These are phyloP conservation scores for Lithosia quadra DNA, from an alignment of 2,888 invertebrate species.

Conservation along the genomic window DNA sequence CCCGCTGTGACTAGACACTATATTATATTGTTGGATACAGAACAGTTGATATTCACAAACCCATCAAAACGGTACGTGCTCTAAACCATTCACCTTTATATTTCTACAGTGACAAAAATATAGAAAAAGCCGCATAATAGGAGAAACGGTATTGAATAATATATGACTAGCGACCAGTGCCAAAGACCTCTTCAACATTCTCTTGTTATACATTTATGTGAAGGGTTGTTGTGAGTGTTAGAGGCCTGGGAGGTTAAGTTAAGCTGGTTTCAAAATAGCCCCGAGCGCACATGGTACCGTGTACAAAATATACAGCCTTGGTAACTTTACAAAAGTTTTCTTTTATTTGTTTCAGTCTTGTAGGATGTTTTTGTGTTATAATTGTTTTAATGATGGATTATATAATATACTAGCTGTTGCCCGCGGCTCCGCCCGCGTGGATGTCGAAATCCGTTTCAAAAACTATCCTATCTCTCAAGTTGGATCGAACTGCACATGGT, in stretches of 20 bases:
- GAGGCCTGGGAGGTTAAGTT: constrained; percentile 32
- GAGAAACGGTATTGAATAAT: constrained; percentile 49
- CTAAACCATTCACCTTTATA: constrained; percentile 31
- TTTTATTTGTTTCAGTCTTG: constrained; percentile 48
- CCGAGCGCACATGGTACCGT: constrained; percentile 24
- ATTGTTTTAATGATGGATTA: constrained; percentile 36
- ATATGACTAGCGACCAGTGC: constrained; percentile 43
- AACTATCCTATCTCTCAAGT: too few species aligned
- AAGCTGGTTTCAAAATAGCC: constrained; percentile 25
- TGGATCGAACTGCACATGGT: too few species aligned
- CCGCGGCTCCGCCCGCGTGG: too few species aligned
- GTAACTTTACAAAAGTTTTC: constrained; percentile 42
- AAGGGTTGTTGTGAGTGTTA: neutral
- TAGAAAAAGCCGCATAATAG: constrained; percentile 38
- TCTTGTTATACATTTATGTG: neutral
- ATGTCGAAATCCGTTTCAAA: too few species aligned
- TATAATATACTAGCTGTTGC: too few species aligned
- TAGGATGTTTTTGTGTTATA: constrained; percentile 42
- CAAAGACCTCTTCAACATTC: constrained; percentile 22
- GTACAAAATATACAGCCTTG: constrained; percentile 24
- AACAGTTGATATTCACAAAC: constrained; percentile 13
- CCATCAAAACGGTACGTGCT: constrained; percentile 17
- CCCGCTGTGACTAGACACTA: neutral
- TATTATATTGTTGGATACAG: neutral
- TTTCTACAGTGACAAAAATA: constrained; percentile 35